Evolutionary conservation across 2,113 vertebrate genomes (phyloP).

Genomic region (Bagarius yarrelli): DNA sequence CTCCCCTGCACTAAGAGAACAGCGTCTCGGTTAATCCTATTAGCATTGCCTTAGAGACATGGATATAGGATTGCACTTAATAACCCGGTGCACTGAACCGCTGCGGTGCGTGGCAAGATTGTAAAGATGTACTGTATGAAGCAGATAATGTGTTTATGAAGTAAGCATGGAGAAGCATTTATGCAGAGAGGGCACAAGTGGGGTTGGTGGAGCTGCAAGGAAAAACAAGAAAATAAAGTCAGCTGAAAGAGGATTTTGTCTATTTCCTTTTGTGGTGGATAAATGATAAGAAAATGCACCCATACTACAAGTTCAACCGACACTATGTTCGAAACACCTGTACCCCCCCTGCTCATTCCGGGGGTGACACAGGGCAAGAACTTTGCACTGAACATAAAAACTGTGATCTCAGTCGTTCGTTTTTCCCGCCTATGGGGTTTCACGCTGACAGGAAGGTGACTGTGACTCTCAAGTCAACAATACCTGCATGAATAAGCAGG

Average conservation of each 20-base stretch:
- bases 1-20: conserved; percentile 18
- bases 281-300: not conserved
- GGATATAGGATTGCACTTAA: conserved; percentile 39
- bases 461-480: no score
- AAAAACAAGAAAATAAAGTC: not conserved
- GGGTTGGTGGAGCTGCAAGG: not conserved
- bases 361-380: no score
- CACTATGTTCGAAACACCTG: not conserved
- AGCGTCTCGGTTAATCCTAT: conserved; percentile 26
- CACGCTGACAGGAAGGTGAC: no score
- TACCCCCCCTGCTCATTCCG: not conserved
- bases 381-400: no score
- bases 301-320: not conserved
- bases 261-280: not conserved
- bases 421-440: no score
- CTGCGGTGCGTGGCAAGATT: conserved; percentile 14
- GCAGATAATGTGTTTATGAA: conserved; percentile 21
- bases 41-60: conserved; percentile 34
- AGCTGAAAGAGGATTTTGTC: not conserved
- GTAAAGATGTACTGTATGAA: conserved; percentile 35
- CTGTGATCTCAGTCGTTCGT: no score
- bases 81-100: conserved; percentile 29
- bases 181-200: not conserved
- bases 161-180: conserved; percentile 3
- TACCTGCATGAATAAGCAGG: not conserved